A percentile compares a stretch with the other conserved stretches of the same genome.
phyloP scores from a whole-genome alignment of 2,797 vertebrate species.

The Podarcis lilfordi region DNA sequence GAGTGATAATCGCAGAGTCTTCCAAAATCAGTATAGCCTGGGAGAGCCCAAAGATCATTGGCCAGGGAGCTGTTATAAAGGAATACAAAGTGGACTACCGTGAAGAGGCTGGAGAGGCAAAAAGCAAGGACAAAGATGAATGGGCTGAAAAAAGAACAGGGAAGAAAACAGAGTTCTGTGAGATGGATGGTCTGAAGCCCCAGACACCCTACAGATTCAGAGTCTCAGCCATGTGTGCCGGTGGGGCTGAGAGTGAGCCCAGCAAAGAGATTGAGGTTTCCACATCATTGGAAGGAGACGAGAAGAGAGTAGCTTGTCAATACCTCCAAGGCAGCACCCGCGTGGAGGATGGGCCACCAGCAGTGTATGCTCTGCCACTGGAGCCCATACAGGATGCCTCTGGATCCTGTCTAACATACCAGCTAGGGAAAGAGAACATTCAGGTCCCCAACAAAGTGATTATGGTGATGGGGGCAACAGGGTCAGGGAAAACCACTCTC shows the following conservation, averaged over 20 bases:
- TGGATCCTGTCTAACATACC: too few species aligned
- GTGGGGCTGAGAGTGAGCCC: neutral
- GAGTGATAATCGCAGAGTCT: neutral
- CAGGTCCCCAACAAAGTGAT: conserved; percentile 29
- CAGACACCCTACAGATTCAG: neutral
- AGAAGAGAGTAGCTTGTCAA: rapidly evolving
- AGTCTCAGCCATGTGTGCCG: neutral
- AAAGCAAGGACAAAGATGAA: too few species aligned
- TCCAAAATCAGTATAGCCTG: neutral
- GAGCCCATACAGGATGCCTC: too few species aligned
- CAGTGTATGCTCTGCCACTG: too few species aligned
- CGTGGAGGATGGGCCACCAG: too few species aligned
- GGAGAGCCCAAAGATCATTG: too few species aligned
- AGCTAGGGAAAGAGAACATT: neutral
- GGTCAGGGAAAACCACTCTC: conserved; percentile 37
- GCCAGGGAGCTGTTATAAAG: too few species aligned
- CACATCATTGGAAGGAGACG: neutral
- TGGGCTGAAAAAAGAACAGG: neutral
- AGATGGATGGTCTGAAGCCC: neutral
- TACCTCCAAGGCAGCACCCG: neutral
- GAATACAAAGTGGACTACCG: too few species aligned
- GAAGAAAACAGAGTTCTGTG: neutral
- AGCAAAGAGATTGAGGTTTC: conserved; percentile 5
- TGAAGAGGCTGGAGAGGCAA: too few species aligned
- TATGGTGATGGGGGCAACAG: conserved; percentile 34